Conservation (phyloP, 53 echinoderm and acorn worm species). For the Patiria pectinifera region DNA sequence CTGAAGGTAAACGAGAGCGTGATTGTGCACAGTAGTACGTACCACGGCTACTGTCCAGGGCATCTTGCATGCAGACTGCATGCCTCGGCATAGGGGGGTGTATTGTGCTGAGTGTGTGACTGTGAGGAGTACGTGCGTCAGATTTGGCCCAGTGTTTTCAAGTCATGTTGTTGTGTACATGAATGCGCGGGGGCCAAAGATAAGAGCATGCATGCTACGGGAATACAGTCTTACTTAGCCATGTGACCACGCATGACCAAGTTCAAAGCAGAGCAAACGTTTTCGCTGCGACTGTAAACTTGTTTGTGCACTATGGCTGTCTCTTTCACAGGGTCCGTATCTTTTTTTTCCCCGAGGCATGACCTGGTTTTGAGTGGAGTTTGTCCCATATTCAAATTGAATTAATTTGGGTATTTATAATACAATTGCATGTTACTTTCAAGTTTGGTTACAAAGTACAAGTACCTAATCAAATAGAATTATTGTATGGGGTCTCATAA, state of each 20-base stretch:
- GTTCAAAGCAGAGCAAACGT: neutral
- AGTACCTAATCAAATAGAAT: neutral
- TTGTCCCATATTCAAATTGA: neutral
- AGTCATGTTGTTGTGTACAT: neutral
- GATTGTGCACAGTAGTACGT: conserved; percentile 3
- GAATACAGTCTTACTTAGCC: neutral
- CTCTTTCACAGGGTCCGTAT: neutral
- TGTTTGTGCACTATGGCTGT: neutral
- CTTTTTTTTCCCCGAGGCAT: neutral
- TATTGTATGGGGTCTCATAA: neutral
- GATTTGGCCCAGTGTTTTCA: neutral
- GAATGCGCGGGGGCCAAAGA: neutral
- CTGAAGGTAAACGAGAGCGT: conserved; percentile 74
- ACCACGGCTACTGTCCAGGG: neutral
- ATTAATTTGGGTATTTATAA: neutral
- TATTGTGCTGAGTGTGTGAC: conserved; percentile 23
- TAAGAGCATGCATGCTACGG: neutral
- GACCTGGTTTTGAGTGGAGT: conserved; percentile 3
- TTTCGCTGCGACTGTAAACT: neutral
- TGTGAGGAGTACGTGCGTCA: neutral
- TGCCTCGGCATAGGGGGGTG: neutral
- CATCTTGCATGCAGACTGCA: neutral
- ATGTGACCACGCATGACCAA: neutral
- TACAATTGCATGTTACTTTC: neutral
- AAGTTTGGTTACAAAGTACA: neutral